phyloP scores from a whole-genome alignment of 1,140 invertebrate species.

The Acromyrmex echinatior region DNA sequence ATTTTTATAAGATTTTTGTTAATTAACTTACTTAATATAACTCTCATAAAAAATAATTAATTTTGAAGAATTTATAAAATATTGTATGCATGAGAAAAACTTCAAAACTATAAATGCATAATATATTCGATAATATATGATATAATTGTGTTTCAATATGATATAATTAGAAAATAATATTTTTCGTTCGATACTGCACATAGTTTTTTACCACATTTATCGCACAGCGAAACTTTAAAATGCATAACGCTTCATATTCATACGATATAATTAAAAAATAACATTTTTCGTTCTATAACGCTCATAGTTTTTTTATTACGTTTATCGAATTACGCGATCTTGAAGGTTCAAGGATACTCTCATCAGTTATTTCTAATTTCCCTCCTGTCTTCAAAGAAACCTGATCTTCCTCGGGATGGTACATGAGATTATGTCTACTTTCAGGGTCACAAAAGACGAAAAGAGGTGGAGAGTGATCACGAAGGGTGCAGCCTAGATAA shows the following conservation, averaged over 20 bases:
- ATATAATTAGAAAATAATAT: too few relatives aligned
- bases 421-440: slow-evolving; percentile 51
- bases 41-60: background rate
- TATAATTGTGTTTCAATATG: too few relatives aligned
- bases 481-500: slow-evolving; percentile 78
- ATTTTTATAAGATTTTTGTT: background rate
- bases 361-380: slow-evolving; percentile 50
- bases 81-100: background rate
- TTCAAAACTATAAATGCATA: background rate
- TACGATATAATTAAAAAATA: slow-evolving; percentile 2
- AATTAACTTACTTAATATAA: background rate
- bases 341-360: slow-evolving; percentile 4
- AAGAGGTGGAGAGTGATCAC: slow-evolving; percentile 39
- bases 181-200: too few relatives aligned
- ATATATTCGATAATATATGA: too few relatives aligned
- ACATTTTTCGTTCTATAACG: background rate
- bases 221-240: background rate
- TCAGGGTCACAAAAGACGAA: slow-evolving; percentile 21
- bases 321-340: slow-evolving; percentile 27
- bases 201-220: too few relatives aligned
- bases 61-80: background rate
- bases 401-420: slow-evolving; percentile 62
- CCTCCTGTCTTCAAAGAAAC: slow-evolving; percentile 47
- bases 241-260: background rate
- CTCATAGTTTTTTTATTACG: background rate